Evolutionary conservation across 2,888 invertebrate genomes (phyloP).

Genomic region (Drosophila paucipuncta): DNA sequence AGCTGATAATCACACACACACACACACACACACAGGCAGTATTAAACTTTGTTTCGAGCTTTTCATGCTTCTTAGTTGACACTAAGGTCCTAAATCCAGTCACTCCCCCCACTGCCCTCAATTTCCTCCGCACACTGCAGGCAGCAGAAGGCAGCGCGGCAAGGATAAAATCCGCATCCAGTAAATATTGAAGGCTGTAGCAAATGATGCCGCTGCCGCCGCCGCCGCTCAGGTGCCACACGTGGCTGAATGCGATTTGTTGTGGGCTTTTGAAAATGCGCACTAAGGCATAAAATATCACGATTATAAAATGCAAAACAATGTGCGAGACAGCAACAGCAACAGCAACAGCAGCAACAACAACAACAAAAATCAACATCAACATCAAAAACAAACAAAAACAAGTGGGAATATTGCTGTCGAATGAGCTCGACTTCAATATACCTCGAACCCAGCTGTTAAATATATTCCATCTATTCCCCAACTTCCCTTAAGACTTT

Average conservation of each 20-base stretch:
- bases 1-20: slow-evolving; percentile 15
- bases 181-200: slow-evolving; percentile 47
- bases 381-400: slow-evolving; percentile 24
- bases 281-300: slow-evolving; percentile 64
- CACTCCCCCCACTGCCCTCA: slow-evolving; percentile 6
- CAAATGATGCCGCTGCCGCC: slow-evolving; percentile 23
- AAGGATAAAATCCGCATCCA: slow-evolving; percentile 41
- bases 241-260: slow-evolving; percentile 50
- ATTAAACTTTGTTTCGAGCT: slow-evolving; percentile 28
- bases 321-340: slow-evolving; percentile 27
- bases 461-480: background rate
- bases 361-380: slow-evolving; percentile 4
- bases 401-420: background rate
- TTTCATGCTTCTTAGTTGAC: slow-evolving; percentile 49
- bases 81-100: slow-evolving; percentile 45
- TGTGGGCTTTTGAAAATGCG: slow-evolving; percentile 50
- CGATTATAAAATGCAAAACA: slow-evolving; percentile 64
- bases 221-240: slow-evolving; percentile 51
- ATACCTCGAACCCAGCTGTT: background rate
- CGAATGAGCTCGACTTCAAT: background rate
- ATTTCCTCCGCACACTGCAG: slow-evolving; percentile 5
- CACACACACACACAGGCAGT: background rate
- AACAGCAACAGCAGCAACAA: slow-evolving; percentile 11
- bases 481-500: background rate
- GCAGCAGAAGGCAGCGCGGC: slow-evolving; percentile 16